A percentile compares a stretch with the other conserved stretches of the same genome.
Evolutionary conservation across 2,888 invertebrate species (phyloP).

Genomic region (Anorthoa munda): DNA sequence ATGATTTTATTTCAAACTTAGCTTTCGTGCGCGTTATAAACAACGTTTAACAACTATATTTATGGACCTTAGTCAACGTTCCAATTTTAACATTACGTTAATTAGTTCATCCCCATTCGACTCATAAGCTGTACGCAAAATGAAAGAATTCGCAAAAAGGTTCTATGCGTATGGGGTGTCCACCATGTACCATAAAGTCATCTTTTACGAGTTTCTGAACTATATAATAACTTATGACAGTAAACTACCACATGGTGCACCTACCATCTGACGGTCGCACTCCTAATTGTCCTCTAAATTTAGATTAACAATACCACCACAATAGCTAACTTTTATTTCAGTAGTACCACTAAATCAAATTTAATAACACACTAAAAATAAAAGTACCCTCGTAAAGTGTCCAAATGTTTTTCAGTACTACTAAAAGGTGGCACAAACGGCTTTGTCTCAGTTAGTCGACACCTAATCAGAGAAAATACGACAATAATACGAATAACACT

Average conservation of each 20-base stretch:
- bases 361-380: constrained; percentile 65
- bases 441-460: constrained; percentile 62
- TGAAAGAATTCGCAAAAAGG: neutral
- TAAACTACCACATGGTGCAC: constrained; percentile 27
- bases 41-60: no score
- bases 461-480: constrained; percentile 57
- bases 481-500: neutral
- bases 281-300: constrained; percentile 51
- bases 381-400: constrained; percentile 53
- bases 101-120: no score
- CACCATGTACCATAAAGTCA: neutral
- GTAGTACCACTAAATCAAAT: constrained; percentile 64
- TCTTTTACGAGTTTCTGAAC: constrained; percentile 18
- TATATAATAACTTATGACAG: constrained; percentile 20
- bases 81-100: no score
- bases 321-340: constrained; percentile 53
- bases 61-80: no score
- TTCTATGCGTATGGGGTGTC: no score
- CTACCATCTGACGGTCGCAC: constrained; percentile 12
- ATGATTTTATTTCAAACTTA: no score
- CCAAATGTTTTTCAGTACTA: constrained; percentile 49
- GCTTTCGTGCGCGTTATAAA: no score
- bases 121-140: neutral
- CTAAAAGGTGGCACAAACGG: constrained; percentile 59
- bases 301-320: constrained; percentile 56